Evolutionary conservation across 2,888 invertebrate genomes (phyloP), one percentile per base, ranked within the genome.

Genomic region (Nomada fucata): DNA sequence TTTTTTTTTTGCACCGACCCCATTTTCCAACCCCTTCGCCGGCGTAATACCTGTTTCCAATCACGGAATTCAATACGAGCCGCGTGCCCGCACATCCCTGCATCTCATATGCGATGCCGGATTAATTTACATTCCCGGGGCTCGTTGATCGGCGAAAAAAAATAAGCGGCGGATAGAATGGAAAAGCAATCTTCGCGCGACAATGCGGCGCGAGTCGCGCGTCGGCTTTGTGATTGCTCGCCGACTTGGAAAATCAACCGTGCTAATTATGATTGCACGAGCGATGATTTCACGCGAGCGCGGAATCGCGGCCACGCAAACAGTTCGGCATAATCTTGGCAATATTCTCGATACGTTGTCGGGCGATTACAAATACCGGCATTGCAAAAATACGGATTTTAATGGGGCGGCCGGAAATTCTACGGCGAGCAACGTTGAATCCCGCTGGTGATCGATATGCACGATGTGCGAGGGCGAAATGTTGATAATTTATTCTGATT

Each of bases 211-310:
- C 52, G 59, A 18, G 59, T 15, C 44, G 57, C 57, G 61, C 55
- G 67, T 83, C 76, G 74, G 71, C 69, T 76, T 57, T 81, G 57
- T 75, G 89, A 89, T 87, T 88, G 88, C 67, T 72, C 88, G 85
- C 84, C 81, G 89, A 87, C 86, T 89, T 85, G 88, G 85, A 89
- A 89, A 89, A 86, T 89, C 88, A 87, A 89, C 85, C 83, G 79
- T 82, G 76, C 86, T 81, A 86, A 83, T 87, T 82, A 80, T 47
- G n/a, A 53, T 53, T 53, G n/a, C 53, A 20, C 72, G 68, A 0
- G 11, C 2, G 23, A 18, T 36, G 18, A 18, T 29, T 60, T 36
- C 59, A 18, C 29, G 29, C 18, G 15, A 0, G 3, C 53, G 18
- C 18, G 29, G 4, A 26, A 26, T 15, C 29, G 52, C 1, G n/a